Conservation (phyloP, 2,888 invertebrate genomes). For the Osedax fenrisi region DNA sequence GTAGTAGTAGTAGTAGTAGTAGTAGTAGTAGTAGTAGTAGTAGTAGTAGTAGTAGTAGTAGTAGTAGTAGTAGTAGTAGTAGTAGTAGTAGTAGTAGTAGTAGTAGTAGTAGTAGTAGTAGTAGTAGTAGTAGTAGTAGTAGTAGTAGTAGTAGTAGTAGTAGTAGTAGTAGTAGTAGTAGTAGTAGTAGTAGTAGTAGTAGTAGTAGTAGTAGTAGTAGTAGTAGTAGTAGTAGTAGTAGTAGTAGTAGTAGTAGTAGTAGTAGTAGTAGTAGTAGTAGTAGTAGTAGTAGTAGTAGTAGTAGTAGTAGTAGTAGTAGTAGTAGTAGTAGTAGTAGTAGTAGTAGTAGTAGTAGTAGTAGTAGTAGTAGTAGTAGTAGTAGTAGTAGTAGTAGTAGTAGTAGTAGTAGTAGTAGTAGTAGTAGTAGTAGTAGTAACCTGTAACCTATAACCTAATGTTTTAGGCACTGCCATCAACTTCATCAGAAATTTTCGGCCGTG, state of each 20-base stretch:
- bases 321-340: conserved; percentile 21
- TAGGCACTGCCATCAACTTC: too few species aligned
- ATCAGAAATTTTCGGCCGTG: too few species aligned
- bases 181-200: neutral
- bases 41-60: neutral
- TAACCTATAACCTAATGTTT: too few species aligned
- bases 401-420: neutral
- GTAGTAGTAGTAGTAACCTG: too few species aligned
- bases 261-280: conserved; percentile 15
- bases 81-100: conserved; percentile 11
- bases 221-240: conserved; percentile 25
- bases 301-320: conserved; percentile 20
- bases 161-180: conserved; percentile 26
- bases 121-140: conserved; percentile 10
- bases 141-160: neutral
- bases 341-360: conserved; percentile 17
- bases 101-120: conserved; percentile 10
- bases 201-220: neutral
- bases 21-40: conserved; percentile 4
- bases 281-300: conserved; percentile 20
- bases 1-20: neutral
- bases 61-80: conserved; percentile 10
- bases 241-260: conserved; percentile 30
- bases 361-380: conserved; percentile 9
- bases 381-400: neutral